Evolutionary conservation across 2,113 vertebrate species (phyloP).

Genomic region (Hepsetus odoe): DNA sequence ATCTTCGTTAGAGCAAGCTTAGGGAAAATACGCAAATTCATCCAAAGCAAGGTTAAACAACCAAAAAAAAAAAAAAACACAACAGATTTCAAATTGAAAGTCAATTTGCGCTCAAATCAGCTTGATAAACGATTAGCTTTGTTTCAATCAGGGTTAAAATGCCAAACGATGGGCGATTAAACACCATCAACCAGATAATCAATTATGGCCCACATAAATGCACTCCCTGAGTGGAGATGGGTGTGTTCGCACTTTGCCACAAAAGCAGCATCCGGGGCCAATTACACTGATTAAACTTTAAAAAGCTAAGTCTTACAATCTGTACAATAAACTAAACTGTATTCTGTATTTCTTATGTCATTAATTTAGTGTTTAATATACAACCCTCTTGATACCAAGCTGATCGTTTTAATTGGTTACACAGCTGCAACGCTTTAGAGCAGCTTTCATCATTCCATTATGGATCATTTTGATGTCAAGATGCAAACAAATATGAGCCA

Average conservation of each 20-base stretch:
- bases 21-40: constrained; percentile 7
- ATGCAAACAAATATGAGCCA: constrained; percentile 46
- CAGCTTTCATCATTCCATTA: constrained; percentile 66
- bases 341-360: neutral
- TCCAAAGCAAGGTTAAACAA: constrained; percentile 43
- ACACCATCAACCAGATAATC: neutral
- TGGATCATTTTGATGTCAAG: constrained; percentile 55
- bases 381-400: constrained; percentile 37
- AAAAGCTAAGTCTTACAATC: neutral
- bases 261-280: neutral
- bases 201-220: neutral
- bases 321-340: neutral
- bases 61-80: no score
- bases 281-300: neutral
- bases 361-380: neutral
- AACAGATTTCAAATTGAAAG: constrained; percentile 30
- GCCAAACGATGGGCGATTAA: neutral
- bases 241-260: neutral
- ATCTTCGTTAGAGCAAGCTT: constrained; percentile 29
- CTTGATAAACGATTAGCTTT: constrained; percentile 38
- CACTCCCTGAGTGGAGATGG: neutral
- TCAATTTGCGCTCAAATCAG: constrained; percentile 22
- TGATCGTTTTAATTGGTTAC: constrained; percentile 18
- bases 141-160: constrained; percentile 34
- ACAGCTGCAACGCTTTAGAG: constrained; percentile 27